Evolutionary conservation across 2,113 vertebrate species (phyloP), one percentile per base, ranked within the genome.

Genomic region (Syngnathoides biaculeatus): DNA sequence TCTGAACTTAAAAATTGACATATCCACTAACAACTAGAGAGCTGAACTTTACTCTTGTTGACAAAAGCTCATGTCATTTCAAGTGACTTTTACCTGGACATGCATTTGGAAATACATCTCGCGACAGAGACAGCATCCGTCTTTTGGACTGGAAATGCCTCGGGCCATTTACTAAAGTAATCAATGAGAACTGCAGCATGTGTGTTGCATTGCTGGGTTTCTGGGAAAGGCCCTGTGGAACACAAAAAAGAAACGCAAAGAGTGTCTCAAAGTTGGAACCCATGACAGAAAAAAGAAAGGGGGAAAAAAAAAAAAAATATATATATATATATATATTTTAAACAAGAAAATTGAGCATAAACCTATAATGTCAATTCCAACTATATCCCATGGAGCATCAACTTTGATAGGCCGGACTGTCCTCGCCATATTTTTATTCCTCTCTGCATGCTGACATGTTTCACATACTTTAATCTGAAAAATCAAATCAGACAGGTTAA

Each of bases 151-250:
- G 95, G 92, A 77, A 89, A 87, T 7, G 93, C 94, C 77, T 96
- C 95, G 13, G 93, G 91, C 95, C 95, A 97, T 86, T 96, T 97
- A 53, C 90, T 95, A 65, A 93, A 94, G 79, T 93, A 94, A 85
- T 97, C 95, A 0, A 92, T 92, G 64, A 95, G 81, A 0, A 92
- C 74, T 24, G 89, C 88, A 26, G 93, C 62, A 0, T 86, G 87
- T 0, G 91, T 93, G 83, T 93, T 94, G 64, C 91, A 89, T 66
- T 84, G 92, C 71, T 75, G 85, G 0, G 92, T 93, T 71, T 92
- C 92, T 0, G 93, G 93, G 62, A 95, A 96, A 24, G 94, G 94
- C 3, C 95, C 95, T 97, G 77, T 12, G 43, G 15, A 67, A 11
- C 63, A 66, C 38, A 38, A 53, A 19, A 19, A 45, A 40, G 68